Conservation (phyloP, 2,888 invertebrate genomes). For the Harmothoe impar region DNA sequence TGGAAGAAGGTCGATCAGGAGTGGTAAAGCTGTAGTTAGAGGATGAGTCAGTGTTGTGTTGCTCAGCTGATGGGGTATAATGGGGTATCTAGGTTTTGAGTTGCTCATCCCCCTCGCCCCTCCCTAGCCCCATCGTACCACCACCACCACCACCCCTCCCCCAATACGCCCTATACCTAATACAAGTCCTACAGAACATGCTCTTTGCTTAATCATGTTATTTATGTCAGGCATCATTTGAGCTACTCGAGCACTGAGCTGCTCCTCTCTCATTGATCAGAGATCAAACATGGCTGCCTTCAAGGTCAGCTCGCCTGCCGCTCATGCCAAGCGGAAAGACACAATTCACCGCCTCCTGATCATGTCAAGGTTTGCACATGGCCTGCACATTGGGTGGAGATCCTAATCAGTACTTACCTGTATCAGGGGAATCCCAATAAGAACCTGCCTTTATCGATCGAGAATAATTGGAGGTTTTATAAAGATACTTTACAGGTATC, state of each 20-base stretch:
- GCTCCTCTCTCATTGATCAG: background rate
- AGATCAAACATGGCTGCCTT: slow-evolving; percentile 19
- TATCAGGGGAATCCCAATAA: background rate
- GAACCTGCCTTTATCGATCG: background rate
- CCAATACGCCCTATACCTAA: background rate
- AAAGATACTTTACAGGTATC: no score
- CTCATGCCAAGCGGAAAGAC: background rate
- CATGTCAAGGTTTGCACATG: background rate
- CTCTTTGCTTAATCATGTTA: slow-evolving; percentile 10
- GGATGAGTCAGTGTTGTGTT: background rate
- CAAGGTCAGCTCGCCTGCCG: background rate
- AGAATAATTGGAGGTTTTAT: no score
- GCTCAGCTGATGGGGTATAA: background rate
- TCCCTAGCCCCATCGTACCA: no score
- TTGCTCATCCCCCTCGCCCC: no score
- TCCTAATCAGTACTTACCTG: background rate
- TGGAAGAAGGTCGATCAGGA: background rate
- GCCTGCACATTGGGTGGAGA: background rate
- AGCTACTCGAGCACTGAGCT: background rate
- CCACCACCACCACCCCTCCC: background rate
- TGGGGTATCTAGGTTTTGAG: background rate
- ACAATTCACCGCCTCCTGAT: background rate
- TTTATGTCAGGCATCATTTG: background rate
- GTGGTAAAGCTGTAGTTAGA: background rate
- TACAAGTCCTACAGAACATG: background rate